Conservation (phyloP, 2,888 invertebrate species). For the Acleris emargana region DNA sequence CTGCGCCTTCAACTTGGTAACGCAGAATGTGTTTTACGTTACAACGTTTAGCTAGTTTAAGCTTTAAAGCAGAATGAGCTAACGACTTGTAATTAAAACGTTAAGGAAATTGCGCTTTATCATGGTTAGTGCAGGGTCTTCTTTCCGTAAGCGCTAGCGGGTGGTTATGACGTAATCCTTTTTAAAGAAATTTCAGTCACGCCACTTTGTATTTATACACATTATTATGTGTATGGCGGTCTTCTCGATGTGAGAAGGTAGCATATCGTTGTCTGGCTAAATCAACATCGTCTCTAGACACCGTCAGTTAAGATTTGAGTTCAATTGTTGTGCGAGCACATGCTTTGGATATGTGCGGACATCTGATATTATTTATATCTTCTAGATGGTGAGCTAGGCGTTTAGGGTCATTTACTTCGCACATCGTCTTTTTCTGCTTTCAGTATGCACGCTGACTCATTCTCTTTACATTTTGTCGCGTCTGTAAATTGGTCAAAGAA, state of each 20-base stretch:
- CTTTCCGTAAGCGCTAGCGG: conserved; percentile 50
- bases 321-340: conserved; percentile 43
- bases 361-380: conserved; percentile 74
- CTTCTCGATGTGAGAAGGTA: conserved; percentile 52
- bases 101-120: conserved; percentile 62
- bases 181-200: conserved; percentile 69
- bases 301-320: conserved; percentile 48
- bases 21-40: conserved; percentile 60
- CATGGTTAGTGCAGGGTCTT: conserved; percentile 52
- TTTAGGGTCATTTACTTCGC: conserved; percentile 73
- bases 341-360: conserved; percentile 57
- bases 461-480: conserved; percentile 5
- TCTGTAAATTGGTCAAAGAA: conserved; percentile 15
- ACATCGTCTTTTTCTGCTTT: conserved; percentile 58
- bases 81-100: conserved; percentile 64
- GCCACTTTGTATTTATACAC: conserved; percentile 70
- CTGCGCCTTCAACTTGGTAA: conserved; percentile 53
- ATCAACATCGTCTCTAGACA: conserved; percentile 50
- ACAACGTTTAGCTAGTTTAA: conserved; percentile 50
- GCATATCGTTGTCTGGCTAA: conserved; percentile 41
- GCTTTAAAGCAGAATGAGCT: conserved; percentile 56
- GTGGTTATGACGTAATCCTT: conserved; percentile 59
- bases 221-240: conserved; percentile 40
- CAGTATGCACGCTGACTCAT: conserved; percentile 41
- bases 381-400: conserved; percentile 64